These are phyloP conservation scores for Tortricodes alternella DNA, from an alignment of 2,888 invertebrate genomes.

Conservation along the genomic window DNA sequence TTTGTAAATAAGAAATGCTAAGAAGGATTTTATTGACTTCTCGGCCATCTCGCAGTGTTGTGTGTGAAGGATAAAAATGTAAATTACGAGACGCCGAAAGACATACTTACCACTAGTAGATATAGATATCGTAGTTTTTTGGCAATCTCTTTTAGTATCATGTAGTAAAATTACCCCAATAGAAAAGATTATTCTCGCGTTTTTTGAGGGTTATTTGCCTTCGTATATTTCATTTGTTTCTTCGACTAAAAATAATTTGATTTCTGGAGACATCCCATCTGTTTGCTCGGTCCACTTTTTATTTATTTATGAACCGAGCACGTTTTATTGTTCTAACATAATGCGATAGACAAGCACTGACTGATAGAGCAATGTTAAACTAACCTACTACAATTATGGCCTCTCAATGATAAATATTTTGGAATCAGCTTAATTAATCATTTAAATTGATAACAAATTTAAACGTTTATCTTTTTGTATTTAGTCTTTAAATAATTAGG, in stretches of 20 bases:
- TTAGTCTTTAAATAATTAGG: no score
- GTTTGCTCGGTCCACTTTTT: conserved; percentile 52
- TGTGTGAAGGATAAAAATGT: conserved; percentile 52
- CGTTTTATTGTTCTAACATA: conserved; percentile 49
- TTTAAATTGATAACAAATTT: no score
- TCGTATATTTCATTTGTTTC: conserved; percentile 46
- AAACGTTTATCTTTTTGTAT: no score
- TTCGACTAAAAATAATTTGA: conserved; percentile 43
- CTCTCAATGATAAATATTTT: no score
- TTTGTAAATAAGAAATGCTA: conserved; percentile 52
- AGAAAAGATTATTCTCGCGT: conserved; percentile 46
- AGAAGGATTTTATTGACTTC: conserved; percentile 59
- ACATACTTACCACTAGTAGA: conserved; percentile 38
- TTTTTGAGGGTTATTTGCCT: conserved; percentile 51
- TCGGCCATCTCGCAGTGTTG: conserved; percentile 47
- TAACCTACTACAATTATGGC: no score
- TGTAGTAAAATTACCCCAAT: conserved; percentile 50
- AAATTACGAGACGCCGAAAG: conserved; percentile 50
- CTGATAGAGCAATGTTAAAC: conserved; percentile 9
- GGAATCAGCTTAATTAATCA: no score
- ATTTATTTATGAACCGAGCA: conserved; percentile 59
- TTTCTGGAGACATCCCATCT: conserved; percentile 47
- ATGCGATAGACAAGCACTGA: conserved; percentile 31
- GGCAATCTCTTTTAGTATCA: conserved; percentile 47
- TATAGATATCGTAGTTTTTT: conserved; percentile 37